Evolutionary conservation across 2,113 vertebrate species (phyloP).

Genomic region (Cheilinus undulatus): DNA sequence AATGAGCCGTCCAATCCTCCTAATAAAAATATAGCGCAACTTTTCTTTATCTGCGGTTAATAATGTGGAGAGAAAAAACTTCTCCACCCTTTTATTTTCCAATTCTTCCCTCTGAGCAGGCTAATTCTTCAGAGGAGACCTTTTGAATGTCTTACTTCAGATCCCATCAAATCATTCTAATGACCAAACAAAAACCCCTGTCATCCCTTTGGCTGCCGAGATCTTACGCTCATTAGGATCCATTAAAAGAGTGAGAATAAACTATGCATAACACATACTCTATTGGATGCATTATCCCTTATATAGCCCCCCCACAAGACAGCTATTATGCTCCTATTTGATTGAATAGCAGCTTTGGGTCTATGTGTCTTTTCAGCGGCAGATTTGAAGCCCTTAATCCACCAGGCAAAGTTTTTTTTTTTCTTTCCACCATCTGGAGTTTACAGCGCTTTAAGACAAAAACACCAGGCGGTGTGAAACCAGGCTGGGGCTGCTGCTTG

Average conservation of each 20-base stretch:
- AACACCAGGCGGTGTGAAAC: slow-evolving; percentile 79
- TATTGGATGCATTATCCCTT: slow-evolving; percentile 70
- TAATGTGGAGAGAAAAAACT: slow-evolving; percentile 13
- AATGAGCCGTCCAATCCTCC: neutral
- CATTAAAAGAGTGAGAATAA: slow-evolving; percentile 74
- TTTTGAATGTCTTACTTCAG: slow-evolving; percentile 47
- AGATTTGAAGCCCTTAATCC: slow-evolving; percentile 85
- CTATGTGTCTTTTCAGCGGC: slow-evolving; percentile 78
- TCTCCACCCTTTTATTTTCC: slow-evolving; percentile 21
- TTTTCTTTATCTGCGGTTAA: slow-evolving; percentile 8
- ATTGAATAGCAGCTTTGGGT: slow-evolving; percentile 76
- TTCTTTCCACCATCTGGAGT: slow-evolving; percentile 84
- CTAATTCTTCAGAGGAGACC: slow-evolving; percentile 13
- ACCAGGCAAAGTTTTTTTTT: slow-evolving; percentile 78
- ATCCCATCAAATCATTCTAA: slow-evolving; percentile 70
- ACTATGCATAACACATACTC: slow-evolving; percentile 76
- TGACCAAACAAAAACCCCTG: slow-evolving; percentile 67
- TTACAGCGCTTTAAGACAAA: slow-evolving; percentile 81
- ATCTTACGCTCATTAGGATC: slow-evolving; percentile 74
- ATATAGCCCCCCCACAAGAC: slow-evolving; percentile 63
- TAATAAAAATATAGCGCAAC: slow-evolving; percentile 42
- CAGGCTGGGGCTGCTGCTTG: slow-evolving; percentile 64
- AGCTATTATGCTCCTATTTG: slow-evolving; percentile 77
- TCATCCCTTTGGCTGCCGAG: slow-evolving; percentile 60
- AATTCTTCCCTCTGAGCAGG: slow-evolving; percentile 21